Conservation (phyloP, 2,888 invertebrate genomes). For the Mythimna ferrago region DNA sequence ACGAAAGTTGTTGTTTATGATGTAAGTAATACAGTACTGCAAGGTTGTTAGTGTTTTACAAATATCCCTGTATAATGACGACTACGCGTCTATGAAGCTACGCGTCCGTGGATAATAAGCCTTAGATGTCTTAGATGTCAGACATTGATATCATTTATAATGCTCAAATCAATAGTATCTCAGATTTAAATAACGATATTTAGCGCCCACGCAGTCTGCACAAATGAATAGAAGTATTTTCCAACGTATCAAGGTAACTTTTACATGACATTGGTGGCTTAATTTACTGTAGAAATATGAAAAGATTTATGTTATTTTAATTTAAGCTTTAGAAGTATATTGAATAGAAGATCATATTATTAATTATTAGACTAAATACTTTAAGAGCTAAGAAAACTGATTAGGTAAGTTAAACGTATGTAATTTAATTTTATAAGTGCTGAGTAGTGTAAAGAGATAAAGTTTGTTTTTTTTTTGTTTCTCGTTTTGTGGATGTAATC, state of each 20-base stretch:
- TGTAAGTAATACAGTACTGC: too few species aligned
- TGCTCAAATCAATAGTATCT: constrained; percentile 7
- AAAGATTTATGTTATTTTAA: constrained; percentile 18
- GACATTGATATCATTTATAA: constrained; percentile 5
- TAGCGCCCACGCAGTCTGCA: constrained; percentile 30
- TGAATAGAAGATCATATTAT: neutral
- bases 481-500: too few species aligned
- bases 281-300: constrained; percentile 9
- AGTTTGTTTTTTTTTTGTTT: too few species aligned
- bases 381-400: neutral
- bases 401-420: neutral
- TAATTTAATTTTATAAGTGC: too few species aligned
- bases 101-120: too few species aligned
- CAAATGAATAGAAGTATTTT: constrained; percentile 28
- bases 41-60: too few species aligned
- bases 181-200: constrained; percentile 8
- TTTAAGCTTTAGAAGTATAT: neutral
- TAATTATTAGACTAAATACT: neutral
- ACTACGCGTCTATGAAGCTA: too few species aligned
- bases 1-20: too few species aligned
- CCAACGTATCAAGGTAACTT: constrained; percentile 43
- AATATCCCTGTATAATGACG: too few species aligned
- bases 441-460: too few species aligned
- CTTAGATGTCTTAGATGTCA: neutral
- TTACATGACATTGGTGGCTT: constrained; percentile 20